A percentile compares a stretch with the other conserved stretches of the same genome.
phyloP scores from a whole-genome alignment of 2,113 vertebrate genomes.

The Isurus oxyrinchus region DNA sequence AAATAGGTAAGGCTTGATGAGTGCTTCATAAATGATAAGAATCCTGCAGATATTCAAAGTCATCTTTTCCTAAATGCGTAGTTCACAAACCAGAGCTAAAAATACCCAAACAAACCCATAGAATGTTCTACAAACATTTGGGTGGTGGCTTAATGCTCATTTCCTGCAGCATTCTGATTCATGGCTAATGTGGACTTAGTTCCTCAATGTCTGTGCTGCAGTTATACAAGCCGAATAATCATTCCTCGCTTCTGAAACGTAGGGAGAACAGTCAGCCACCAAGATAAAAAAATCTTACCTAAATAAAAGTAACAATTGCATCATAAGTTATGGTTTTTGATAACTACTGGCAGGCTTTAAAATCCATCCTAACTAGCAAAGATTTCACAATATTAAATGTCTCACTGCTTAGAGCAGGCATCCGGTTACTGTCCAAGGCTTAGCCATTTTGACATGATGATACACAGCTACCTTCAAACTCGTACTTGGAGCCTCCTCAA shows the following conservation, averaged over 20 bases:
- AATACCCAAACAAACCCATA: conserved; percentile 19
- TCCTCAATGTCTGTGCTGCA: background rate
- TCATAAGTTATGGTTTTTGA: background rate
- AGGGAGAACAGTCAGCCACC: background rate
- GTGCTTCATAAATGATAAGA: background rate
- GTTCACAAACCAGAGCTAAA: conserved; percentile 22
- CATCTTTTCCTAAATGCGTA: background rate
- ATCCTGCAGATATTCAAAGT: background rate
- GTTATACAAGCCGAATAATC: background rate
- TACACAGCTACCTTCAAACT: background rate
- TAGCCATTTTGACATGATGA: background rate
- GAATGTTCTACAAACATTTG: conserved; percentile 27
- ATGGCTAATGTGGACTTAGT: background rate
- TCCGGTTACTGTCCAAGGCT: background rate
- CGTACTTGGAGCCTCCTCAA: background rate
- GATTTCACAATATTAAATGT: background rate
- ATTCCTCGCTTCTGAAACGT: background rate
- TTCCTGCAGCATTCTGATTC: background rate
- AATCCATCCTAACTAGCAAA: background rate
- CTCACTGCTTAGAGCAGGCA: background rate
- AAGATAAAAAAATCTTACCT: background rate
- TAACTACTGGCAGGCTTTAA: background rate
- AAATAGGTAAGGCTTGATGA: background rate
- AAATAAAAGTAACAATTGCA: background rate
- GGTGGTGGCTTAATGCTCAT: conserved; percentile 16